phyloP scores from a whole-genome alignment of 2,797 vertebrate genomes.

The Alfaro cultratus region DNA sequence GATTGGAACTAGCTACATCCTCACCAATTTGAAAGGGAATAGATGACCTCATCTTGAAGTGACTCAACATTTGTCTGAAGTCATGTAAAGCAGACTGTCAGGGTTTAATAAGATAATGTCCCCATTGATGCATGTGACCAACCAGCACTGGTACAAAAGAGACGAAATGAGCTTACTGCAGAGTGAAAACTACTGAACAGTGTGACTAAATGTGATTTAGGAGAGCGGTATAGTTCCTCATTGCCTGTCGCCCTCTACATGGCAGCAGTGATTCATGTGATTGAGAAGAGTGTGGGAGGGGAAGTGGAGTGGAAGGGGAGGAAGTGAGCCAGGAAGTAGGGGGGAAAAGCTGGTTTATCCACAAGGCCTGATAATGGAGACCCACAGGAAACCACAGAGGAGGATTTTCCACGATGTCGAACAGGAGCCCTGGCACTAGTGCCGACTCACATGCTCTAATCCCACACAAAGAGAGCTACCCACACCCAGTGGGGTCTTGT shows the following conservation, averaged over 20 bases:
- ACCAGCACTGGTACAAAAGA: slow-evolving; percentile 1
- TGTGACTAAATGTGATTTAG: slow-evolving; percentile 15
- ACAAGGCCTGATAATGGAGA: slow-evolving; percentile 79
- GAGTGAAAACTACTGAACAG: slow-evolving; percentile 19
- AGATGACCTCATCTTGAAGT: slow-evolving; percentile 56
- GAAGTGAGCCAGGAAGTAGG: slow-evolving; percentile 76
- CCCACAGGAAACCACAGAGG: slow-evolving; percentile 78
- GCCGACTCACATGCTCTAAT: slow-evolving; percentile 42
- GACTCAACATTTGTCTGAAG: slow-evolving; percentile 59
- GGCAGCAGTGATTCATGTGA: slow-evolving; percentile 76
- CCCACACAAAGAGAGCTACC: slow-evolving; percentile 61
- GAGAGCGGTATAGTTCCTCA: slow-evolving; percentile 41
- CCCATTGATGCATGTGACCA: background rate
- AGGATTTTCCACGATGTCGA: slow-evolving; percentile 79
- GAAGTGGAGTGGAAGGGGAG: slow-evolving; percentile 77
- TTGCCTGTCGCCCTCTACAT: slow-evolving; percentile 58
- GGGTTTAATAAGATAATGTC: slow-evolving; percentile 12
- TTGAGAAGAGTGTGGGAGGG: slow-evolving; percentile 78
- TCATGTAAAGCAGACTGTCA: slow-evolving; percentile 11
- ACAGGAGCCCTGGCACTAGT: slow-evolving; percentile 70
- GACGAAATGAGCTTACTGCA: slow-evolving; percentile 44
- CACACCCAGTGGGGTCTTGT: slow-evolving; percentile 40
- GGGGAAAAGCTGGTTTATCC: slow-evolving; percentile 77
- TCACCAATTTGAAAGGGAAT: slow-evolving; percentile 46
- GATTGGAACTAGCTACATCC: slow-evolving; percentile 45